Base-by-base conservation (phyloP, 2,888 invertebrate species). In the Acleris sparsana region DNA sequence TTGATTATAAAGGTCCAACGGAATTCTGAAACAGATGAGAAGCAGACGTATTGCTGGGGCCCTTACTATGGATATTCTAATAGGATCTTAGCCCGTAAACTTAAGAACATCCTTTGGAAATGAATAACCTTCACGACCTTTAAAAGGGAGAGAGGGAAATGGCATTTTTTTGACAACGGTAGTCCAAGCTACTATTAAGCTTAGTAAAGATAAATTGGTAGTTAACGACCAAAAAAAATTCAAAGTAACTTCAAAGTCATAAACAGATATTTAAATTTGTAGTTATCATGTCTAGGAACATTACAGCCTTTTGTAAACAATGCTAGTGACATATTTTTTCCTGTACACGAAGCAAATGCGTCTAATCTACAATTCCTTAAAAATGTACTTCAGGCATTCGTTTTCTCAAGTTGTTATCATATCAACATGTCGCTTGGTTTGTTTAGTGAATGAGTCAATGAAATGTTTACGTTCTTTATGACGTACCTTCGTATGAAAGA, bases 1-100 rank as follows among this genome's bases (percentile, higher is more conserved):
- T 80, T 76, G 73, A 76, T 79, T 81, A 73, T 70, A 70, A 68
- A 68, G 70, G 70, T 65, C 70, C 62, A 25, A 52, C 53, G 48
- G 55, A 56, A 63, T 62, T 61, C 43, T 53, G 59, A 53, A 56
- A 61, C 59, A 62, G 67, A 68, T 62, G 57, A 60, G 52, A 18
- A 11, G 61, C 52, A 22, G 39, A 22, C 25, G 61, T 22, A 18
- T 20, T 46, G 33, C 25, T 25, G 3, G 29, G 43, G 29, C 66
- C 52, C 46, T 57, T 66, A 52, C 62, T 25, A 57, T 48, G 48
- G 18, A 51, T 29, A 18, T 20, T 3, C 20, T 46, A n/a, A 46
- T 17, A 17, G n/a, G 44, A 16, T 17, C 17, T 16, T 6, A n/a
- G n/a, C 33, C 33, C 9, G 33, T 33, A 33, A 33, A 33, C 3